A percentile compares a stretch with the other conserved stretches of the same genome.
phyloP scores from a whole-genome alignment of 2,797 vertebrate genomes.

The Squalus acanthias region DNA sequence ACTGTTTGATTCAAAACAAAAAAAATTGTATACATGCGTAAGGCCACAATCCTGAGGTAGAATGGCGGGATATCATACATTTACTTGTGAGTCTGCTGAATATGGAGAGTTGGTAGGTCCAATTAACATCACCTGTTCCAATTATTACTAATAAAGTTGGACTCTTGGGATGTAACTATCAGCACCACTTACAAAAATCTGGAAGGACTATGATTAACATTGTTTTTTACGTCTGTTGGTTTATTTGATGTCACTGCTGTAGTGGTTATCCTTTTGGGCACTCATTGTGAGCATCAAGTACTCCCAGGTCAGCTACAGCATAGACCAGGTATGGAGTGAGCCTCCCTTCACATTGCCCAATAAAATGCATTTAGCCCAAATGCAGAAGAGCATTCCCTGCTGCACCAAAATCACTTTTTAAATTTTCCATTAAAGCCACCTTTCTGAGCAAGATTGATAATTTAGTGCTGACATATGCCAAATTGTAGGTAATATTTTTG shows the following conservation, averaged over 20 bases:
- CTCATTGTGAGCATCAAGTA: background rate
- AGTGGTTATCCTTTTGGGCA: background rate
- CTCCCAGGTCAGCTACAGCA: background rate
- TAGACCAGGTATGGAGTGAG: background rate
- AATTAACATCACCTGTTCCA: background rate
- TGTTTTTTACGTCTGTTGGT: background rate
- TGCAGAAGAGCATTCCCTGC: background rate
- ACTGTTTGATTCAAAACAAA: background rate
- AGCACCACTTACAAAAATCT: background rate
- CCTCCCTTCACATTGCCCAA: background rate
- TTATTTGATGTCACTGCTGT: background rate
- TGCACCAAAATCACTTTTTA: background rate
- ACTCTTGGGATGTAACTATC: background rate
- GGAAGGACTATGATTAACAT: background rate
- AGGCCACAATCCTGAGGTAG: background rate
- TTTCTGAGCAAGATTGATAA: background rate
- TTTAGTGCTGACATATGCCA: background rate
- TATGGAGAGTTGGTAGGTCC: background rate
- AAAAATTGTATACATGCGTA: background rate
- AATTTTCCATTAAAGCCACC: background rate
- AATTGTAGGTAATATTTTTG: background rate
- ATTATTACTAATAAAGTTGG: background rate
- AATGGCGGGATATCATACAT: background rate
- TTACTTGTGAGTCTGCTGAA: background rate
- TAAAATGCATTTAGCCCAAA: background rate